Conservation (phyloP, 2,113 vertebrate genomes). For the Sinocyclocheilus anophthalmus region DNA sequence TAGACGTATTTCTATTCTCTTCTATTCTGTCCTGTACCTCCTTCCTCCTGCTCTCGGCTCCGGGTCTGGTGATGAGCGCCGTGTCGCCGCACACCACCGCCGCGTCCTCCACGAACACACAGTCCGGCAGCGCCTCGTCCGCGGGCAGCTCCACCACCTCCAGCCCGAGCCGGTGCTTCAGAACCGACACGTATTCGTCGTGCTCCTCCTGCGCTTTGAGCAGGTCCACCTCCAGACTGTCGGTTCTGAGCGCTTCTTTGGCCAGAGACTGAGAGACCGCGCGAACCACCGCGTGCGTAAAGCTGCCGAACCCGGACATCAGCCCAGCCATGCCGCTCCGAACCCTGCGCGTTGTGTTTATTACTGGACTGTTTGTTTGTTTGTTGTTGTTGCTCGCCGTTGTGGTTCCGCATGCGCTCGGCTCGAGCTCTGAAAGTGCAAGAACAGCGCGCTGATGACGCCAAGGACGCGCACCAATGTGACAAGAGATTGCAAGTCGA, state of each 20-base stretch:
- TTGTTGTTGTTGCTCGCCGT: constrained; percentile 44
- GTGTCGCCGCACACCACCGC: constrained; percentile 93
- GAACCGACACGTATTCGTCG: constrained; percentile 80
- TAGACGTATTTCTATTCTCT: too few relatives aligned
- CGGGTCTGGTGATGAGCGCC: constrained; percentile 88
- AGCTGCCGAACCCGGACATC: constrained; percentile 80
- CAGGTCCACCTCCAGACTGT: constrained; percentile 77
- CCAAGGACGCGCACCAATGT: constrained; percentile 57
- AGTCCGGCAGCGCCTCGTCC: constrained; percentile 89
- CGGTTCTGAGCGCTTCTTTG: constrained; percentile 79
- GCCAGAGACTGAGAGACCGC: constrained; percentile 82
- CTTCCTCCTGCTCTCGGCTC: constrained; percentile 84
- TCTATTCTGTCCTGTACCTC: constrained; percentile 75
- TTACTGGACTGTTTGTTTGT: constrained; percentile 40
- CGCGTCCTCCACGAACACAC: constrained; percentile 93
- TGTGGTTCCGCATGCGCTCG: constrained; percentile 50
- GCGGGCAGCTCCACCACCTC: constrained; percentile 87
- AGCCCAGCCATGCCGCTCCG: constrained; percentile 77
- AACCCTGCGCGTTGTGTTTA: not conserved
- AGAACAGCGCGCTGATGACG: constrained; percentile 69
- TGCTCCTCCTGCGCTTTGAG: constrained; percentile 78
- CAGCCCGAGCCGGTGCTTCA: constrained; percentile 85
- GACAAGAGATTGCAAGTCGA: not conserved
- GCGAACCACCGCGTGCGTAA: constrained; percentile 90
- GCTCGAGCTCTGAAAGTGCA: constrained; percentile 57